phyloP scores from a whole-genome alignment of 1,140 invertebrate species.

The Carcinoscorpius rotundicauda region DNA sequence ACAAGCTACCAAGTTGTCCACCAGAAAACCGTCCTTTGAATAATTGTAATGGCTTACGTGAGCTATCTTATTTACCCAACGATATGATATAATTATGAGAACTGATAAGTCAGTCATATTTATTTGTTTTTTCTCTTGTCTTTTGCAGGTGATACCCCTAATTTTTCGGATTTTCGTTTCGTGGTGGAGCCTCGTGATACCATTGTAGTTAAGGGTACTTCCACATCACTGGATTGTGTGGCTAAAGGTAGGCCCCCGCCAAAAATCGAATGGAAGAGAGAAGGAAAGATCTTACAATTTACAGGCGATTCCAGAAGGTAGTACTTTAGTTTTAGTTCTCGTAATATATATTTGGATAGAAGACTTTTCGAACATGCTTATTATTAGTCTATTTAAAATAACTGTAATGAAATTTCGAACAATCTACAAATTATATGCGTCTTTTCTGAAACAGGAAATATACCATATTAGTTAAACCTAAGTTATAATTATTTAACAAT shows the following conservation, averaged over 20 bases:
- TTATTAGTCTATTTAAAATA: background rate
- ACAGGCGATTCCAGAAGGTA: constrained; percentile 29
- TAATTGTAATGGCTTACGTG: too few species aligned
- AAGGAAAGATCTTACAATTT: constrained; percentile 27
- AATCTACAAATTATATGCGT: background rate
- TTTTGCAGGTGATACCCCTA: constrained; percentile 2
- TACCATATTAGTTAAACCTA: background rate
- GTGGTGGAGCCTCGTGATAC: constrained; percentile 32
- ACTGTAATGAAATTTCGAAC: background rate
- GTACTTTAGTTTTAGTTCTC: background rate
- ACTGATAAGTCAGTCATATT: too few species aligned
- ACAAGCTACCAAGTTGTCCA: too few species aligned
- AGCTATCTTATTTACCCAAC: too few species aligned
- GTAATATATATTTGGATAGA: background rate
- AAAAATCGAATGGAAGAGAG: constrained; percentile 34
- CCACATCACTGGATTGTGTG: constrained; percentile 33
- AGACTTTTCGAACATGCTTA: background rate
- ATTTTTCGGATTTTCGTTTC: constrained; percentile 31
- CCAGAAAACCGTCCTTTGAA: too few species aligned
- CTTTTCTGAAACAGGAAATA: background rate
- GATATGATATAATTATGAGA: too few species aligned
- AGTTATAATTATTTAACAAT: background rate
- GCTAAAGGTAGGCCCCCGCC: constrained; percentile 26
- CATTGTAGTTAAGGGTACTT: constrained; percentile 29
- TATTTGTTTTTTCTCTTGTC: too few species aligned